Base-by-base conservation (phyloP, 2,888 invertebrate genomes). In the Galerucella calmariensis region DNA sequence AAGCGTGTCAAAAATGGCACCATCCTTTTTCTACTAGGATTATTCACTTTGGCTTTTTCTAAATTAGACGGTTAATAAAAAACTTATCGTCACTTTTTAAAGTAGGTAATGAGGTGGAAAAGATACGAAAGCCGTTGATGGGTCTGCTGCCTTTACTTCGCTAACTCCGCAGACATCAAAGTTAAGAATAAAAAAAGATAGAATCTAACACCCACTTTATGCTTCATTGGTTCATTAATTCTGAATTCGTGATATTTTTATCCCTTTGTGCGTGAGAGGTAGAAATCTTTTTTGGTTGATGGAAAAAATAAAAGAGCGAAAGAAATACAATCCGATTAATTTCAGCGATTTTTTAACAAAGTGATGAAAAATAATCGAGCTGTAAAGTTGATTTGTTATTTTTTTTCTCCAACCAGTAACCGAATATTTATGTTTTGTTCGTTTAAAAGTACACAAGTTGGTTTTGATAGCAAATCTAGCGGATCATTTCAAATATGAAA, bases 201-300 rank as follows among this genome's bases (percentile, higher is more conserved):
- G 27, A 35, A 2, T 35, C 35, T 35, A 35, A 59, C 59, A 27
- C 12, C 59, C 24, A 59, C 24, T 59, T 59, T 12, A 59, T 27
- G 27, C 59, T 59, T 59, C 59, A 59, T 24, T 59, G 27, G 5
- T 11, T 59, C 24, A 59, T 59, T 59, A 59, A 59, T 59, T 59
- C 27, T 59, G 11, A 12, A 27, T 59, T 59, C 16, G 46, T 58
- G 24, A 24, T 58, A 16, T 58, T 58, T 58, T 16, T 16, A 58
- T 58, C 24, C 27, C 24, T 59, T 59, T 24, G 20, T 59, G 12
- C 24, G 27, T 12, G 59, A 59, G 12, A 58, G 16, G 58, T 20
- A 12, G 12, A 48, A n/a, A 51, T 51, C 12, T 35, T 51, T 51
- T 51, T n/a, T n/a, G n/a, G n/a, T 51, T 4, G 8, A n/a, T 51